Conservation (phyloP, 64 coral and sea anemone species). For the Pocillopora verrucosa region DNA sequence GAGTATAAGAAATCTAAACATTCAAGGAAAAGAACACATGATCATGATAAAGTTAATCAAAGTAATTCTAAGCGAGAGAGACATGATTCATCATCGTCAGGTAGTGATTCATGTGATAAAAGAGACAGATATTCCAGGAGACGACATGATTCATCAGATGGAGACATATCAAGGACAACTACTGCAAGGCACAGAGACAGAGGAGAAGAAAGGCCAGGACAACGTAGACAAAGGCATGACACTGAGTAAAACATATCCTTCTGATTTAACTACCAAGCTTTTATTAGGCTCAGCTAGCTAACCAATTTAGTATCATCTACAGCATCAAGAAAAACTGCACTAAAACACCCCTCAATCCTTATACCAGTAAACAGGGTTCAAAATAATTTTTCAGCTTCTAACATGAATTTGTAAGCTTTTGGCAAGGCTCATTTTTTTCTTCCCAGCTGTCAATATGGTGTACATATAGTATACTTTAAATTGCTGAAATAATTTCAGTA, state of each 20-base stretch:
- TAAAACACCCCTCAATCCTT: no score
- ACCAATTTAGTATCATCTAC: no score
- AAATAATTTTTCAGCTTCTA: no score
- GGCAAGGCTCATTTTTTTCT: no score
- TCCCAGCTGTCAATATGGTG: no score
- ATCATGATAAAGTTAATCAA: not conserved
- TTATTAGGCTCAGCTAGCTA: no score
- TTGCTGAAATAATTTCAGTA: no score
- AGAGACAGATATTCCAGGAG: conserved; percentile 22
- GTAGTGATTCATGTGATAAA: conserved; percentile 25
- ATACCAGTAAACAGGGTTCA: no score
- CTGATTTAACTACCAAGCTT: not conserved
- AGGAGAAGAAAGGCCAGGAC: not conserved
- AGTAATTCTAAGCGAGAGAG: conserved; percentile 13
- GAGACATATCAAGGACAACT: not conserved
- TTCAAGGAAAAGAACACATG: not conserved
- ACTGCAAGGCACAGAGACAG: not conserved
- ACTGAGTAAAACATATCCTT: not conserved
- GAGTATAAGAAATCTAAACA: conserved; percentile 1
- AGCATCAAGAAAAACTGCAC: no score
- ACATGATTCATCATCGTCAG: conserved; percentile 19
- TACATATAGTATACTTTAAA: no score
- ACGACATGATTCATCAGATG: conserved; percentile 30
- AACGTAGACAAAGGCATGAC: conserved; percentile 37
- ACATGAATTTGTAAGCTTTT: no score